These are phyloP conservation scores for Euproctis similis DNA, from an alignment of 2,888 invertebrate species.

Conservation along the genomic window DNA sequence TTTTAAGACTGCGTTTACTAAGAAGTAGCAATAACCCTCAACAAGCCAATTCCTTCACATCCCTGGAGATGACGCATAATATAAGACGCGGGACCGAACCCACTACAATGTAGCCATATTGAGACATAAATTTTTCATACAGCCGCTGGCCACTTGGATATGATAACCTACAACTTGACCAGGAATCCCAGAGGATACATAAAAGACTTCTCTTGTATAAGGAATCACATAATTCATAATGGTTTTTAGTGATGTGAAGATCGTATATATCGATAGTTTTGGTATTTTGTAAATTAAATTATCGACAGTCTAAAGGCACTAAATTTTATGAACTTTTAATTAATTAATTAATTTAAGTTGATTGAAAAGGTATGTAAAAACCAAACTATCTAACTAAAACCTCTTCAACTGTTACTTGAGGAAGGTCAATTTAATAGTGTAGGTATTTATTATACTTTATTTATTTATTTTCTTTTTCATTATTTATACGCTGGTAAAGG, in stretches of 20 bases:
- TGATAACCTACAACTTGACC: constrained; percentile 75
- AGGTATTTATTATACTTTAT: too few species aligned
- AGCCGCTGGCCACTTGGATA: constrained; percentile 64
- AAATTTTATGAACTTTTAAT: too few species aligned
- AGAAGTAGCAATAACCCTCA: constrained; percentile 5
- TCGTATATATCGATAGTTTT: too few species aligned
- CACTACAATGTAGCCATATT: constrained; percentile 51
- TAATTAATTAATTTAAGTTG: too few species aligned
- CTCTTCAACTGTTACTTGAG: too few species aligned
- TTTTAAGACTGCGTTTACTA: constrained; percentile 2
- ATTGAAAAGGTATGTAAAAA: too few species aligned
- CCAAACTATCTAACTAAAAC: too few species aligned
- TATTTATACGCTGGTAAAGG: too few species aligned
- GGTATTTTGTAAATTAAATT: too few species aligned
- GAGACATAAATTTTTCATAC: constrained; percentile 76
- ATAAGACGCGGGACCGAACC: constrained; percentile 50
- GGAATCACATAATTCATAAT: constrained; percentile 75
- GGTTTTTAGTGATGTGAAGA: constrained; percentile 42
- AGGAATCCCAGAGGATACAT: constrained; percentile 68
- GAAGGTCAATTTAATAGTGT: too few species aligned
- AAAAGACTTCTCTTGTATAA: constrained; percentile 73
- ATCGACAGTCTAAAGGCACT: too few species aligned
- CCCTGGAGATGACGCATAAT: constrained; percentile 49
- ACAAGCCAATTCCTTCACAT: constrained; percentile 14
- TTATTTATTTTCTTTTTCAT: too few species aligned